A percentile compares a stretch with the other conserved stretches of the same genome.
Conservation (phyloP, 2,113 vertebrate species). For the Verasper variegatus region DNA sequence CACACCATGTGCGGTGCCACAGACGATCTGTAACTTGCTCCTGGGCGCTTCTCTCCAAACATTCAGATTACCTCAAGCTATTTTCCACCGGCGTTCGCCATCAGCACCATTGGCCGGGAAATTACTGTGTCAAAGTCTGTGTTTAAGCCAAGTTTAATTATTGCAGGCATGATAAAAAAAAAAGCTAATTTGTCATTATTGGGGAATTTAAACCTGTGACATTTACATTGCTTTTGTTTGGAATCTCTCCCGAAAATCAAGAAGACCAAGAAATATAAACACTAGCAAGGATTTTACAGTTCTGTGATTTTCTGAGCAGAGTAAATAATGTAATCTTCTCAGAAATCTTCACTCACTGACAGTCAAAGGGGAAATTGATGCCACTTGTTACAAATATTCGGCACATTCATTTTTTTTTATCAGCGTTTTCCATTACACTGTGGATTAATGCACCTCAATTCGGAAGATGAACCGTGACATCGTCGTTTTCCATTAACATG, state of each 20-base stretch:
- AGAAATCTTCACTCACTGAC: slow-evolving; percentile 70
- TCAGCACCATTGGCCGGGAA: slow-evolving; percentile 62
- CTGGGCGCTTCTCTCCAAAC: slow-evolving; percentile 44
- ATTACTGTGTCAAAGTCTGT: slow-evolving; percentile 66
- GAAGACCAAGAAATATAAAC: slow-evolving; percentile 44
- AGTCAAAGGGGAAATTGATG: slow-evolving; percentile 65
- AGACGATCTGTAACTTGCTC: background rate
- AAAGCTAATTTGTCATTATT: slow-evolving; percentile 64
- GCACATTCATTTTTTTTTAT: slow-evolving; percentile 69
- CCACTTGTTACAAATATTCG: slow-evolving; percentile 70
- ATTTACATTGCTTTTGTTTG: slow-evolving; percentile 64
- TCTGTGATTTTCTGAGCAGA: slow-evolving; percentile 57
- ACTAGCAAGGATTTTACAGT: slow-evolving; percentile 46
- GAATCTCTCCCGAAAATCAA: slow-evolving; percentile 55
- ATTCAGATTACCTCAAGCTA: slow-evolving; percentile 69
- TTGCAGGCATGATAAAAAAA: slow-evolving; percentile 54
- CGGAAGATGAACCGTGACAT: slow-evolving; percentile 74
- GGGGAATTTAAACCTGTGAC: slow-evolving; percentile 59
- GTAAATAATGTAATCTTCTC: slow-evolving; percentile 66
- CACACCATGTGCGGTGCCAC: slow-evolving; percentile 21
- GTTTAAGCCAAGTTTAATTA: slow-evolving; percentile 65
- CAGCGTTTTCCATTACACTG: slow-evolving; percentile 70
- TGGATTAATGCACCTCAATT: slow-evolving; percentile 76
- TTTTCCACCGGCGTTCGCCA: slow-evolving; percentile 51
- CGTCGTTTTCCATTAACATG: slow-evolving; percentile 75